Evolutionary conservation across 2,888 invertebrate genomes (phyloP).

Genomic region (Strigamia maritima): DNA sequence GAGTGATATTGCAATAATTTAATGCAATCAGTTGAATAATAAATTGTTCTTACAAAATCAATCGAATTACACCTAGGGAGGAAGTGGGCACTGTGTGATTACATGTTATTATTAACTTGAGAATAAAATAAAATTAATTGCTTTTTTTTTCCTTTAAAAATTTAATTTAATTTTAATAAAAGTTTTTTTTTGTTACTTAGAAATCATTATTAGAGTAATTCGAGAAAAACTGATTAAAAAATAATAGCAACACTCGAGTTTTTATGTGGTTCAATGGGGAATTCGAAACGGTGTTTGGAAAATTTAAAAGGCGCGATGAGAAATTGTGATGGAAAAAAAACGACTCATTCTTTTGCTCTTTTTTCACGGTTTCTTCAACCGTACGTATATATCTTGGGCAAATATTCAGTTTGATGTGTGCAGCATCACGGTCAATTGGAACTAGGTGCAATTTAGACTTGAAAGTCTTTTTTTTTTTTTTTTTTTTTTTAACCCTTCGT

Average conservation of each 20-base stretch:
- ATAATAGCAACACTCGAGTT: neutral
- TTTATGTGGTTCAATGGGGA: neutral
- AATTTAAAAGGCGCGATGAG: neutral
- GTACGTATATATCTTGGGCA: neutral
- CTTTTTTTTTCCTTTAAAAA: too few relatives aligned
- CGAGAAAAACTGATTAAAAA: too few relatives aligned
- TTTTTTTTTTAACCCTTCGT: neutral
- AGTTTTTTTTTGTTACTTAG: too few relatives aligned
- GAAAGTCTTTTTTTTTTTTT: neutral
- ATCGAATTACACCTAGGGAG: neutral
- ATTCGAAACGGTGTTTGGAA: neutral
- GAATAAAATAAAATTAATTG: neutral
- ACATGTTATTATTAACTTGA: neutral
- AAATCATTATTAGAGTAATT: too few relatives aligned
- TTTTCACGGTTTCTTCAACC: neutral
- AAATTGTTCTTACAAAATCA: neutral
- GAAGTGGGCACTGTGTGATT: neutral
- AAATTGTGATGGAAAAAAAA: neutral
- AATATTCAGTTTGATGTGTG: constrained; percentile 23
- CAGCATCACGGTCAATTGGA: constrained; percentile 16
- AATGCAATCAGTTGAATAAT: neutral
- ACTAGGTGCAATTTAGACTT: constrained; percentile 16
- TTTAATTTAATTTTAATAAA: too few relatives aligned
- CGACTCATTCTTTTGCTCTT: neutral
- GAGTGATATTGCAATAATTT: neutral